phyloP scores from a whole-genome alignment of 2,888 invertebrate species.

The Stegana nigrithorax region DNA sequence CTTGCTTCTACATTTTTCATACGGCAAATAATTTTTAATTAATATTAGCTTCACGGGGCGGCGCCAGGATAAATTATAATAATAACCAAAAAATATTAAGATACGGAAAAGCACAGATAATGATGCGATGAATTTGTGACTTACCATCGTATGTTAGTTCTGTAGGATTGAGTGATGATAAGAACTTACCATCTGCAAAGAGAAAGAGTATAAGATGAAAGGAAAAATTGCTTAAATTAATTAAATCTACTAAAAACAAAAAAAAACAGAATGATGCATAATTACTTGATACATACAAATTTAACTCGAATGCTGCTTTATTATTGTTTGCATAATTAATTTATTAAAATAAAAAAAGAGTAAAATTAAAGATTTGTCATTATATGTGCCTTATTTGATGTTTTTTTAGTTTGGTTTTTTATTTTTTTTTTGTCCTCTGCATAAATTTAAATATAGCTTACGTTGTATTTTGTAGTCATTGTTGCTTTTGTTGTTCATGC shows the following conservation, averaged over 20 bases:
- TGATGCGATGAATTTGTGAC: slow-evolving; percentile 65
- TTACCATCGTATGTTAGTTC: slow-evolving; percentile 69
- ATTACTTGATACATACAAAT: background rate
- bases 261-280: background rate
- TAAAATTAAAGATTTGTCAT: slow-evolving; percentile 22
- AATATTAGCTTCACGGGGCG: background rate
- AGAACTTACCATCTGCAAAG: slow-evolving; percentile 69
- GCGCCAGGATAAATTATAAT: background rate
- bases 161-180: slow-evolving; percentile 69
- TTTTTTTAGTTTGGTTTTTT: slow-evolving; percentile 21
- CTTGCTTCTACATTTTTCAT: background rate
- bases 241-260: background rate
- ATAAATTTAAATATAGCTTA: slow-evolving; percentile 34
- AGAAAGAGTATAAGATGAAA: slow-evolving; percentile 30
- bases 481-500: slow-evolving; percentile 12
- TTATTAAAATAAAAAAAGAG: slow-evolving; percentile 4
- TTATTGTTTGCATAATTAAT: background rate
- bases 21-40: background rate
- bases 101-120: slow-evolving; percentile 38
- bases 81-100: slow-evolving; percentile 14
- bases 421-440: slow-evolving; percentile 22
- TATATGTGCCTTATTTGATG: slow-evolving; percentile 33
- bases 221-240: background rate
- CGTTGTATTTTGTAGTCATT: slow-evolving; percentile 14
- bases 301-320: background rate